Conservation (phyloP, 2,113 vertebrate species). For the Nycticorax nycticorax region DNA sequence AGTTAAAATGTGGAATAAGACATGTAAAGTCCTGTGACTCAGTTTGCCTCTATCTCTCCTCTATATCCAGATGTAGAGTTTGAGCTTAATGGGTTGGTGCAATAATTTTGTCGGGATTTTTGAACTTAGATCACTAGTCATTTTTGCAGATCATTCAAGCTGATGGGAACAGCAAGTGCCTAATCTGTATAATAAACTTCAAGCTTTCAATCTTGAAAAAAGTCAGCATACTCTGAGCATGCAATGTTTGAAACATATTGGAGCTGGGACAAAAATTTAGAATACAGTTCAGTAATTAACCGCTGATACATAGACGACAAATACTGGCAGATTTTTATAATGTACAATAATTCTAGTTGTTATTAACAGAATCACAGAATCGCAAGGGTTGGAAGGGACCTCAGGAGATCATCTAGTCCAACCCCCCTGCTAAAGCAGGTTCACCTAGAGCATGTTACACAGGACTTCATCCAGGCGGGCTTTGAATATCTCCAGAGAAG, state of each 20-base stretch:
- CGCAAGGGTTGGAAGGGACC: too few relatives aligned
- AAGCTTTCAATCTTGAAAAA: not conserved
- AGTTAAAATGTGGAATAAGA: not conserved
- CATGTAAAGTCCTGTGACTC: not conserved
- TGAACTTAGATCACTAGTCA: not conserved
- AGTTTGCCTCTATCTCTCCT: not conserved
- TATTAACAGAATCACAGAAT: not conserved
- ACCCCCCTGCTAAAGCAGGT: too few relatives aligned
- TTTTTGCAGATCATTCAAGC: not conserved
- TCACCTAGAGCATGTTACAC: too few relatives aligned
- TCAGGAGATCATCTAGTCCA: too few relatives aligned
- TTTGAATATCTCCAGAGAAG: too few relatives aligned
- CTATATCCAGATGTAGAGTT: not conserved
- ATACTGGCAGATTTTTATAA: not conserved
- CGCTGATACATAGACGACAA: not conserved
- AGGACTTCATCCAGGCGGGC: too few relatives aligned
- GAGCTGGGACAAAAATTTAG: not conserved
- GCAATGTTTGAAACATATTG: not conserved
- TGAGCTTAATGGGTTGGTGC: not conserved
- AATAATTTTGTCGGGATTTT: not conserved
- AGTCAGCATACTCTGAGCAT: not conserved
- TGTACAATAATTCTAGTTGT: not conserved
- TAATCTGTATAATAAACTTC: not conserved
- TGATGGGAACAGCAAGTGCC: not conserved
- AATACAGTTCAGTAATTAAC: not conserved